Base-by-base conservation (phyloP, 2,113 vertebrate species). In the Orcinus orca region DNA sequence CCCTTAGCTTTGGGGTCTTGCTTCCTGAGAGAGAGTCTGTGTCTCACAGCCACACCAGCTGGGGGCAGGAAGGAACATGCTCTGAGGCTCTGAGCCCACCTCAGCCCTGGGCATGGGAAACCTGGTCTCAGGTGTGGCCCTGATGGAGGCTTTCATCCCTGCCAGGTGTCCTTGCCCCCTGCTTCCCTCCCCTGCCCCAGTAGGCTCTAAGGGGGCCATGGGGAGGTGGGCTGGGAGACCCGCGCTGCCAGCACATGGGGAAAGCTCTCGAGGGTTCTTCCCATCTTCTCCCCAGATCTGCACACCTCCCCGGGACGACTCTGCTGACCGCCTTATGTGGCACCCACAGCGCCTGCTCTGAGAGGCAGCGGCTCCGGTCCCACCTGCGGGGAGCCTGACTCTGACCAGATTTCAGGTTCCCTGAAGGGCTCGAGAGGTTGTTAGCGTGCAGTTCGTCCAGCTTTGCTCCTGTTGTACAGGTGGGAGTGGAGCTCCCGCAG, bases 291-390 rank as follows among this genome's bases (percentile, higher is more conserved):
- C 50, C 55, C 18, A 20, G 18, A 11, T 50, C 20, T 26, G 79
- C 23, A 3, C 13, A 1, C 25, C 23, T 25, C 15, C 10, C 50
- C 50, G 5, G 50, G 14, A 17, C 17, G 50, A 5, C 50, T 17
- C 50, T 53, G 15, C 50, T 53, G 50, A 53, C 50, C 50, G 6
- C 38, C 55, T 58, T 20, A 20, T 8, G 55, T 21, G 29, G 58
- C 15, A 0, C 25, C 31, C 3, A 1, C 4, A 1, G 33, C 8
- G 1, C 5, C 58, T 33, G 44, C 33, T 21, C 18, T 1, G 74
- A 17, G 9, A 8, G 23, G 71, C 41, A 44, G 15, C 25, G n/a
- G 65, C 33, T n/a, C 6, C 6, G n/a, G 36, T 26, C 10, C 15
- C 91, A 0, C 41, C 60, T 18, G 12, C 0, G 10, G 79, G 58